phyloP scores from a whole-genome alignment of 2,113 vertebrate genomes.

The Gorsachius goisagi region DNA sequence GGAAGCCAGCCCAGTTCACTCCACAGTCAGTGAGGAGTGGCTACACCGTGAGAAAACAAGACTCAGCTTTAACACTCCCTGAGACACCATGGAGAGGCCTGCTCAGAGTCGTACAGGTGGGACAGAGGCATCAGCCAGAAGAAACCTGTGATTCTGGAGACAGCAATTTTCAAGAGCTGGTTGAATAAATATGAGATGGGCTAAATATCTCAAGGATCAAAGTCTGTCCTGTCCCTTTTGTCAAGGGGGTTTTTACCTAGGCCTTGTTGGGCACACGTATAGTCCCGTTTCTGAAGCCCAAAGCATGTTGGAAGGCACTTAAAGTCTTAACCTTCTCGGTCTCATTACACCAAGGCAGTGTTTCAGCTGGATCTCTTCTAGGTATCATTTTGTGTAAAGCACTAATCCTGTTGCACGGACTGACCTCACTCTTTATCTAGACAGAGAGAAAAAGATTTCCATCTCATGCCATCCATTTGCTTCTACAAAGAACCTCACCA shows the following conservation, averaged over 20 bases:
- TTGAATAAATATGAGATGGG: background rate
- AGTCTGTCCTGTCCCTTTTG: background rate
- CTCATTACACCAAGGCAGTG: background rate
- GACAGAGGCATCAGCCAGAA: background rate
- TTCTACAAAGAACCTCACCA: background rate
- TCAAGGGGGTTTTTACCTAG: background rate
- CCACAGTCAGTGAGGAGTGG: background rate
- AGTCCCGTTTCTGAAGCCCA: background rate
- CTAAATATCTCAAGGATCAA: background rate
- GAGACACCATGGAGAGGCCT: background rate
- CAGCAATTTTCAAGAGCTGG: background rate
- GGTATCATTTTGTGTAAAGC: background rate
- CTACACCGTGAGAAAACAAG: background rate
- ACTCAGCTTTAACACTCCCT: background rate
- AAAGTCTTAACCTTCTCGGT: background rate
- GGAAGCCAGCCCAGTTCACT: background rate
- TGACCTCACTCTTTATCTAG: background rate
- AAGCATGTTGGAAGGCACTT: conserved; percentile 38
- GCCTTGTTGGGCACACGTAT: background rate
- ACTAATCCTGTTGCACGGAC: background rate
- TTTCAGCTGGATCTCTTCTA: background rate
- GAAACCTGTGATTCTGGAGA: background rate
- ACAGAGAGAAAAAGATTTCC: background rate
- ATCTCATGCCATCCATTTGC: background rate
- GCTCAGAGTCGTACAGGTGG: background rate